Evolutionary conservation across 2,888 invertebrate species (phyloP), one percentile per base, ranked within the genome.

Genomic region (Synanthedon andrenaeformis): DNA sequence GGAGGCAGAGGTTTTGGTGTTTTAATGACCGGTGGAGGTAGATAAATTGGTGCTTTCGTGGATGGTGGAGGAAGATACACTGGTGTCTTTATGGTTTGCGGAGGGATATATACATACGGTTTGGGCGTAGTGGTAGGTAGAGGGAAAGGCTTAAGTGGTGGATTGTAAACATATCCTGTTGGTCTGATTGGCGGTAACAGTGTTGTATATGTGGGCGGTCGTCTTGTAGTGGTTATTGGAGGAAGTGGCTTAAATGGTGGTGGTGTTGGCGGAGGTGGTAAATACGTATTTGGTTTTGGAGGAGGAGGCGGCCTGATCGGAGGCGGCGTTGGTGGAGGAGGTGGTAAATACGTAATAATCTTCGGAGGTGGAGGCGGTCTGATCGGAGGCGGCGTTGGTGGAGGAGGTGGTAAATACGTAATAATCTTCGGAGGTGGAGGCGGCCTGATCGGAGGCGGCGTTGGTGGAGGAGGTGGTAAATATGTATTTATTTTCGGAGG

Each of bases 1-100:
- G 58, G 59, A 0, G 58, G 56, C 4, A 57, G 52, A 51, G 57
- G 58, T 4, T 61, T 56, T 1, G 68, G 64, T 10, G 62, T 53
- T 49, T 53, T 50, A 12, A 41, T 52, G 19, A 41, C 41, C 11
- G 55, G 52, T 10, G 55, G 56, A 28, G 58, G 58, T 51, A 35
- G 2, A 35, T 35, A 35, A 35, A 35, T 10, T 35, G 51, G 56
- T 14, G 54, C 52, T 50, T 56, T 49, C 8, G 17, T 17, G 17
- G 49, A 11, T 17, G 17, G 49, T 49, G 59, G 49, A 17, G 49
- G 49, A 17, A 17, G 23, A 17, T 49, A 49, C 23, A 59, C 56
- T 50, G 12, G 61, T 5, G 62, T 49, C 19, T n/a, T 45, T n/a
- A 14, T 3, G 45, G 45, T 45, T n/a, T n/a, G 14, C 10, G 45